phyloP scores from a whole-genome alignment of 2,888 invertebrate species.

The Allophyes oxyacanthae region DNA sequence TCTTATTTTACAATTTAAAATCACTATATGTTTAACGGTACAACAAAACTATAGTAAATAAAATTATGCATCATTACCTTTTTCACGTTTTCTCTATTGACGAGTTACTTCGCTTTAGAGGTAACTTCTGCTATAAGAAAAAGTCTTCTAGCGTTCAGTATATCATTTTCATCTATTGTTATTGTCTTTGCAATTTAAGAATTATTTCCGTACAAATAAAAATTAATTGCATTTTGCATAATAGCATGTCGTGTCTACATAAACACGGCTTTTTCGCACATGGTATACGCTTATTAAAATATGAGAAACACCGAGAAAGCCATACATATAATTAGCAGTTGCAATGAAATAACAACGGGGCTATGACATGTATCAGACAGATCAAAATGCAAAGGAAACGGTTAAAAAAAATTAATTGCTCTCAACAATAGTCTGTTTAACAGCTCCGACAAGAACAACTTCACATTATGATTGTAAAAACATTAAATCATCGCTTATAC shows the following conservation, averaged over 20 bases:
- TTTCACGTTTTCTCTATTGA: no score
- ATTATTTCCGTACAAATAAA: no score
- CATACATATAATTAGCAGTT: slow-evolving; percentile 36
- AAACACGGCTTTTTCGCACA: slow-evolving; percentile 37
- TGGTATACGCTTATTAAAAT: slow-evolving; percentile 29
- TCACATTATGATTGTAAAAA: slow-evolving; percentile 43
- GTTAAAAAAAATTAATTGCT: slow-evolving; percentile 43
- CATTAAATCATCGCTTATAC: slow-evolving; percentile 48
- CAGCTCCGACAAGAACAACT: slow-evolving; percentile 37
- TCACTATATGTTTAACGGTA: no score
- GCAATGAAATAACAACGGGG: slow-evolving; percentile 20
- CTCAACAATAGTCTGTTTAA: slow-evolving; percentile 46
- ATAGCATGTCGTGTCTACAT: slow-evolving; percentile 35
- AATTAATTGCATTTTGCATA: slow-evolving; percentile 5
- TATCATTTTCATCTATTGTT: no score
- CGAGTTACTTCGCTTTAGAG: no score
- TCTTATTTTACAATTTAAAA: no score
- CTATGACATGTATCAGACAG: slow-evolving; percentile 29
- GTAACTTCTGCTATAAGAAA: no score
- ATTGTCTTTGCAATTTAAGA: no score
- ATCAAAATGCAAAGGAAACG: slow-evolving; percentile 44
- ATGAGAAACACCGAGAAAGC: slow-evolving; percentile 44
- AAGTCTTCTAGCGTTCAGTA: no score
- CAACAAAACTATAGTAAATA: no score
- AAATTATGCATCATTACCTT: no score